Evolutionary conservation across 2,113 vertebrate genomes (phyloP), one percentile per base, ranked within the genome.

Genomic region (Nerophis lumbriciformis): DNA sequence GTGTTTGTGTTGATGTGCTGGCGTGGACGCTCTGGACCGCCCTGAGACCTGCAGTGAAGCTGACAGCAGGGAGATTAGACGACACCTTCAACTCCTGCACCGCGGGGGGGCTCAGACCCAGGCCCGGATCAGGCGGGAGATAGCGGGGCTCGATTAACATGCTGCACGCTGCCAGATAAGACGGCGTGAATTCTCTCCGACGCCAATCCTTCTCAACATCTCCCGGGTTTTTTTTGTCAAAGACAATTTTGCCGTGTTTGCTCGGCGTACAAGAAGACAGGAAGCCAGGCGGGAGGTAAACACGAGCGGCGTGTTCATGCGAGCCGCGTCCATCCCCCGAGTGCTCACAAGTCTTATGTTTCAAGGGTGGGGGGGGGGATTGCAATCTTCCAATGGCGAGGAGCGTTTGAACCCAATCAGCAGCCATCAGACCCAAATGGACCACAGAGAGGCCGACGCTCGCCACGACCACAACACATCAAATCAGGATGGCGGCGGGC

Each of bases 381-480:
- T 78, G 74, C 82, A 84, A 83, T 85, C 82, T 85, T 84, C 65
- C 76, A 79, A 83, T 73, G 62, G 79, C 77, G 83, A 68, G 74
- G 60, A 81, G 76, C 74, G 71, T 79, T 85, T 86, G 85, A 87
- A 85, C 82, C 82, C 82, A 84, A 85, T 88, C 83, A 80, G 64
- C 64, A 76, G 38, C 76, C 14, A 69, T 83, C 82, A 82, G 78
- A 71, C 68, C 68, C 66, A 82, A 85, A 84, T 82, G 77, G 84
- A 82, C 81, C 84, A 72, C 68, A 69, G 63, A 50, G 66, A 73
- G 72, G 80, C 68, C 69, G 74, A 79, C 66, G 77, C 77, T 77
- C 84, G 78, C 79, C 77, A 76, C 66, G 53, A 9, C 64, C 68
- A 79, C n/a, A 36, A 71, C 68, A 69, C 66, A 61, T 56, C 75